Conservation (phyloP, 2,797 vertebrate genomes). For the Esox lucius region DNA sequence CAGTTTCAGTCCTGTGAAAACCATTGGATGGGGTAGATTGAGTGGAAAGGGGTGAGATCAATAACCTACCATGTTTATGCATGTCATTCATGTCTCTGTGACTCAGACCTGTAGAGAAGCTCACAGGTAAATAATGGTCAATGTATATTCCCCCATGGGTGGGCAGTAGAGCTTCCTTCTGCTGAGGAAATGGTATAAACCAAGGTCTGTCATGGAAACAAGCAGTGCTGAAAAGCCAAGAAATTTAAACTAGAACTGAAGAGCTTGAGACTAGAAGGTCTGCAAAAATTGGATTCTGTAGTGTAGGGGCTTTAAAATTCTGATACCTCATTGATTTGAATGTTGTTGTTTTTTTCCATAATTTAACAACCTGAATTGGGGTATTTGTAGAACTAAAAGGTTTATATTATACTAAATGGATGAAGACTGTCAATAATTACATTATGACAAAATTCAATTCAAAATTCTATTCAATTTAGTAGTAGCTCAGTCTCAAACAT, state of each 20-base stretch:
- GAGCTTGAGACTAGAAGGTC: too few relatives aligned
- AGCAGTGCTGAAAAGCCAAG: background rate
- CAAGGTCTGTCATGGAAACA: background rate
- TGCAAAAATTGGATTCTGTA: too few relatives aligned
- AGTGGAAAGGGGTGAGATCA: background rate
- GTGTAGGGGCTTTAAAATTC: too few relatives aligned
- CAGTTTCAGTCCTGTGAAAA: background rate
- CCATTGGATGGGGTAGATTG: background rate
- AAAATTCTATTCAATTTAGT: too few relatives aligned
- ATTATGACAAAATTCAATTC: too few relatives aligned
- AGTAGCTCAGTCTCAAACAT: background rate
- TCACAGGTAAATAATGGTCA: background rate
- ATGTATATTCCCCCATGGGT: background rate
- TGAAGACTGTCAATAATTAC: too few relatives aligned
- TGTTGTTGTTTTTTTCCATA: too few relatives aligned
- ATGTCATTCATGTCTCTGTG: conserved; percentile 21
- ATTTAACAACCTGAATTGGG: too few relatives aligned
- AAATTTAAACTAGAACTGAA: background rate
- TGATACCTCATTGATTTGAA: too few relatives aligned
- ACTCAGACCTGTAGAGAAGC: background rate
- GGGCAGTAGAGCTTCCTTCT: background rate
- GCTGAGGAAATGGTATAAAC: background rate
- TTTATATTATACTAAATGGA: too few relatives aligned
- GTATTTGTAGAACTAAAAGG: too few relatives aligned
- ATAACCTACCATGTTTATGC: conserved; percentile 10